phyloP scores from a whole-genome alignment of 2,888 invertebrate species.

The Cancer borealis region DNA sequence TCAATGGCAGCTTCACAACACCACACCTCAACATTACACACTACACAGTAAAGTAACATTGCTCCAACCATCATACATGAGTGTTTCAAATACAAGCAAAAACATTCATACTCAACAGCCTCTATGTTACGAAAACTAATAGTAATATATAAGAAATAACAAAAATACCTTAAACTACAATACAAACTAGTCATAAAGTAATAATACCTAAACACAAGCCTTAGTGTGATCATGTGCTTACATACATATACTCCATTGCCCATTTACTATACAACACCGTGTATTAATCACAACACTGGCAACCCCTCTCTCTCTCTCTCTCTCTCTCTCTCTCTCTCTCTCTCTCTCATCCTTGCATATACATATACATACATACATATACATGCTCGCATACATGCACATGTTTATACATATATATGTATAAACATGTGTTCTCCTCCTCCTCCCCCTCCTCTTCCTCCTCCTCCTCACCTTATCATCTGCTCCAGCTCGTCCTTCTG shows the following conservation, averaged over 20 bases:
- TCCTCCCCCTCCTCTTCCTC: not conserved
- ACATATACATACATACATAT: not conserved
- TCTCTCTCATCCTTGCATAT: not conserved
- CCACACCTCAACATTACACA: not conserved
- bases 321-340: constrained; percentile 20
- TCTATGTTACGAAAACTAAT: not conserved
- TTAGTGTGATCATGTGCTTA: too few species aligned
- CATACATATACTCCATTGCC: too few species aligned
- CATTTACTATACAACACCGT: too few species aligned
- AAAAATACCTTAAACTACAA: not conserved
- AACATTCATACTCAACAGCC: not conserved
- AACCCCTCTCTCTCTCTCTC: not conserved
- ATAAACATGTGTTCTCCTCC: not conserved
- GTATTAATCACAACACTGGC: too few species aligned
- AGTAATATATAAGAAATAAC: not conserved
- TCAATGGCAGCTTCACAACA: not conserved
- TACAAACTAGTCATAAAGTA: not conserved
- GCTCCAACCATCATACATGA: not conserved
- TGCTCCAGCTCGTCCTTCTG: constrained; percentile 97
- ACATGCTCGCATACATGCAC: too few species aligned
- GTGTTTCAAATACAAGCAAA: constrained; percentile 20
- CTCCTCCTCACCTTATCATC: constrained; percentile 84
- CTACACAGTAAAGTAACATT: not conserved
- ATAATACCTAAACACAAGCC: not conserved
- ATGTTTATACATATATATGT: too few species aligned